Percentiles rank a stretch among this genome's conserved stretches.
These are phyloP conservation scores for Ptychochromis oligacanthus DNA, from an alignment of 2,113 vertebrate species.

Conservation along the genomic window DNA sequence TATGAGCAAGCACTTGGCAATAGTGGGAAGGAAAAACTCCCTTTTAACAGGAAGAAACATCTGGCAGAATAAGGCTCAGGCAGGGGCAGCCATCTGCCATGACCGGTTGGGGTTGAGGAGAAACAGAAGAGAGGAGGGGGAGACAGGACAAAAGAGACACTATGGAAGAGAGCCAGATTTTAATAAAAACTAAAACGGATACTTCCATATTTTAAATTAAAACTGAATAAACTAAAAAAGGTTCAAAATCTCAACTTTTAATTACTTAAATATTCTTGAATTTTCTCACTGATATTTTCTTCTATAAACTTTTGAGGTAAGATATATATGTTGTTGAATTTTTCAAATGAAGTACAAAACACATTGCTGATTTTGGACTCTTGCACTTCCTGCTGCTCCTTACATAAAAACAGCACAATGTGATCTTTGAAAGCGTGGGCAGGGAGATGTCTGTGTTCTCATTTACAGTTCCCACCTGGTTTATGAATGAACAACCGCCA, in stretches of 20 bases:
- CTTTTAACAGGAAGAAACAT: too few relatives aligned
- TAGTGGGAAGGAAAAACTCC: too few relatives aligned
- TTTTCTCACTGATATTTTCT: neutral
- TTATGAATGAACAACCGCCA: conserved; percentile 76
- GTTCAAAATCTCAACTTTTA: neutral
- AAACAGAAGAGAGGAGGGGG: too few relatives aligned
- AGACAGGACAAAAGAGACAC: too few relatives aligned
- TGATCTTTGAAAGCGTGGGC: conserved; percentile 63
- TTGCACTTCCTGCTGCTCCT: conserved; percentile 1
- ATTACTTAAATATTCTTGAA: neutral
- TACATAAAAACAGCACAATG: conserved; percentile 62
- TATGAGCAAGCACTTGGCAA: too few relatives aligned
- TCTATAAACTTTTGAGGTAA: neutral
- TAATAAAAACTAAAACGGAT: too few relatives aligned
- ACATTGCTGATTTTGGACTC: neutral
- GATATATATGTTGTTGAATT: neutral
- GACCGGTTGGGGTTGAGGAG: too few relatives aligned
- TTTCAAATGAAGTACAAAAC: conserved; percentile 14
- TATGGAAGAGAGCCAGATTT: too few relatives aligned
- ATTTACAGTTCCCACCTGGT: conserved; percentile 77
- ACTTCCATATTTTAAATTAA: neutral
- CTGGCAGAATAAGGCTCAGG: too few relatives aligned
- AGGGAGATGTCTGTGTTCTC: conserved; percentile 70
- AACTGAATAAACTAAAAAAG: neutral
- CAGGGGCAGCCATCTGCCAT: too few relatives aligned